phyloP scores from a whole-genome alignment of 2,797 vertebrate species.

The Pseudochirops cupreus region DNA sequence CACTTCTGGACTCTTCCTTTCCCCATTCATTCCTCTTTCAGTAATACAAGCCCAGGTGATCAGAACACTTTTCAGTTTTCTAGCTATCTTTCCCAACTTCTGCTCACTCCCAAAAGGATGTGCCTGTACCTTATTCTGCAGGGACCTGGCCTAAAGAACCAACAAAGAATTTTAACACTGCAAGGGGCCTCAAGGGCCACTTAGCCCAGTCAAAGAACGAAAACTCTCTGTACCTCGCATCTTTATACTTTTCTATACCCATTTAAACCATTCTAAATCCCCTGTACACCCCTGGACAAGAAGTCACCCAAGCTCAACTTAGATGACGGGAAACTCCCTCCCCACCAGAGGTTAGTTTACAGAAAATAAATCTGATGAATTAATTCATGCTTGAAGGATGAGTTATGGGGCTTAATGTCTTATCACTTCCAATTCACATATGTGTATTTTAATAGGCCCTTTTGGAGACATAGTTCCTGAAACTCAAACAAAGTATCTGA shows the following conservation, averaged over 20 bases:
- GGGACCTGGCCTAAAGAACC: background rate
- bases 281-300: background rate
- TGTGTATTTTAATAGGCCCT: background rate
- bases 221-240: background rate
- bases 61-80: background rate
- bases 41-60: background rate
- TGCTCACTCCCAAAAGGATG: background rate
- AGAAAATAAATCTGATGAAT: conserved; percentile 14
- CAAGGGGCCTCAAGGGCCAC: background rate
- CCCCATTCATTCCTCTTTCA: background rate
- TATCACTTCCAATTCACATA: background rate
- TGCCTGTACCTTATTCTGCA: background rate
- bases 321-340: background rate
- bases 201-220: background rate
- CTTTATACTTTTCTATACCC: background rate
- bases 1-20: background rate
- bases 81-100: background rate
- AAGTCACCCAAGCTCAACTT: background rate
- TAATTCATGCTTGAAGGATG: background rate
- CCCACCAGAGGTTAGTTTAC: background rate
- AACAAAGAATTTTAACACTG: background rate
- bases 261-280: background rate
- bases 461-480: background rate
- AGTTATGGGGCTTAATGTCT: background rate
- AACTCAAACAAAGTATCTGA: background rate